phyloP scores from a whole-genome alignment of 2,113 vertebrate species.

The Semnopithecus entellus region DNA sequence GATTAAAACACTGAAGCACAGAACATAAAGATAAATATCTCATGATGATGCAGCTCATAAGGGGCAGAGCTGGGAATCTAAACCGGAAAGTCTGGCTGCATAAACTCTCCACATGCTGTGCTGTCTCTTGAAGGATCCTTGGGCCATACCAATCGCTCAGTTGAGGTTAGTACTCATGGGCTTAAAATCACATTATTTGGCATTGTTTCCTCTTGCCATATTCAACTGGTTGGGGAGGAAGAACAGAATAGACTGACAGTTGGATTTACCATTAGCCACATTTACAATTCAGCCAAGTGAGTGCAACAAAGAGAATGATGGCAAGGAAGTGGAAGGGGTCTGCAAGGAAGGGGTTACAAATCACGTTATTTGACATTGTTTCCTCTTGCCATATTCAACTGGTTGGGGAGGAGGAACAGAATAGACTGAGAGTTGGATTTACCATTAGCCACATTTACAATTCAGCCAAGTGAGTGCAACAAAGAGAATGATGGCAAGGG shows the following conservation, averaged over 20 bases:
- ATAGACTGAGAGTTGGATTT: neutral
- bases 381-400: neutral
- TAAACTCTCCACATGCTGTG: accelerated
- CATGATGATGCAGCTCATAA: neutral
- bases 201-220: neutral
- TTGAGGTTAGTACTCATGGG: neutral
- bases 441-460: neutral
- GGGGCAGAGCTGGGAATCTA: neutral
- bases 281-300: neutral
- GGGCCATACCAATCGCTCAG: neutral
- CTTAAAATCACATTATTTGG: neutral
- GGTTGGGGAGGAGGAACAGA: neutral
- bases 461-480: neutral
- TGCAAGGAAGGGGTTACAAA: neutral
- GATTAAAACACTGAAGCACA: neutral
- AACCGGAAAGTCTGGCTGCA: neutral
- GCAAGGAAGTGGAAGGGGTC: neutral
- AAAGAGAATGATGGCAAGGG: neutral
- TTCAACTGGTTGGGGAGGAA: neutral
- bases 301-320: neutral
- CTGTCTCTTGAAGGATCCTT: neutral
- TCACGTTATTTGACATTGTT: neutral
- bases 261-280: neutral
- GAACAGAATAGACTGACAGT: neutral
- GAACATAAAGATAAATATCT: neutral